Conservation (phyloP, 2,888 invertebrate genomes). For the Deilephila porcellus region DNA sequence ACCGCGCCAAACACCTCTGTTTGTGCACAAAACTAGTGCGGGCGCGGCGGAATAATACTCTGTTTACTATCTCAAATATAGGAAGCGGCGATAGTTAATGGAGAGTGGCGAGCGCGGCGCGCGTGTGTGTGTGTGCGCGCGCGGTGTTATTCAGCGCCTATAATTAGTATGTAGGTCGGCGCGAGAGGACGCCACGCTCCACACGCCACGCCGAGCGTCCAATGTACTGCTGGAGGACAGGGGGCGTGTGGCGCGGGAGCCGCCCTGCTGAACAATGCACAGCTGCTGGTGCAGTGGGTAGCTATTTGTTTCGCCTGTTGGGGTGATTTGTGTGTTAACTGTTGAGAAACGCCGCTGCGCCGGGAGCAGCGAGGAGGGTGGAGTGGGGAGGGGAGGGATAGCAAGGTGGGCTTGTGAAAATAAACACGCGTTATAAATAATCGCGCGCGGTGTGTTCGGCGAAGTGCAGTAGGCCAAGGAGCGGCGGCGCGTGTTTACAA, state of each 20-base stretch:
- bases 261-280: too few relatives aligned
- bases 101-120: constrained; percentile 3
- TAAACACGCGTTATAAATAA: constrained; percentile 16
- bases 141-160: constrained; percentile 20
- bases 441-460: not conserved
- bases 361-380: not conserved
- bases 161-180: constrained; percentile 24
- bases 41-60: not conserved
- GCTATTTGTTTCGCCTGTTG: not conserved
- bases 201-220: not conserved
- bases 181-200: constrained; percentile 5
- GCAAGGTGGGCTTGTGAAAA: not conserved
- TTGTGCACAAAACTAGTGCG: not conserved
- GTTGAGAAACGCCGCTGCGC: not conserved
- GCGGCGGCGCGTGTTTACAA: not conserved
- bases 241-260: too few relatives aligned
- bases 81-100: constrained; percentile 16
- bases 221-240: not conserved
- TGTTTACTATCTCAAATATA: constrained; percentile 17
- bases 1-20: not conserved
- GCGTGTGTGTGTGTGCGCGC: not conserved
- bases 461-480: constrained; percentile 26
- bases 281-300: too few relatives aligned
- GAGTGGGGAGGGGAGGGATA: not conserved
- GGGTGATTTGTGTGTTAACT: not conserved